These are phyloP conservation scores for Scrobipalpa atriplicella DNA, from an alignment of 2,888 invertebrate genomes.

Conservation along the genomic window DNA sequence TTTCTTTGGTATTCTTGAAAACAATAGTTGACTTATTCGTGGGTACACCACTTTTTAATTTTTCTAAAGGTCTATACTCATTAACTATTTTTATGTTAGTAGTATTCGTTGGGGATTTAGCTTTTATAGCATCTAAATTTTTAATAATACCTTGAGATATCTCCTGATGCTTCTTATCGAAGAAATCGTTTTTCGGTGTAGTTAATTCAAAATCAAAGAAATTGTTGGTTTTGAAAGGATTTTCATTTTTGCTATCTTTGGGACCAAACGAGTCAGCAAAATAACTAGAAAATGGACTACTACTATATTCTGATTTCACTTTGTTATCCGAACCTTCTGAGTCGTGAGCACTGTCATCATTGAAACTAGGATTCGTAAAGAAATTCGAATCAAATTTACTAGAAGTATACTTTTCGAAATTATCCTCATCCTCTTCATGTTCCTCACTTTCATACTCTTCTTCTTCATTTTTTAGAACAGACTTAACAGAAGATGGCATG, in stretches of 20 bases:
- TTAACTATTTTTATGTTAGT: conserved; percentile 44
- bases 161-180: conserved; percentile 78
- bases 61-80: conserved; percentile 50
- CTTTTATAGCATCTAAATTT: conserved; percentile 68
- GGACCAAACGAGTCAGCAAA: conserved; percentile 59
- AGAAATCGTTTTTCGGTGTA: conserved; percentile 79
- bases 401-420: conserved; percentile 74
- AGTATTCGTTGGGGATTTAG: conserved; percentile 55
- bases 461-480: conserved; percentile 46
- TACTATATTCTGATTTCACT: conserved; percentile 58
- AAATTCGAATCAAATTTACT: conserved; percentile 78
- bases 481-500: conserved; percentile 43
- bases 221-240: conserved; percentile 63
- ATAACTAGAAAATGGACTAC: conserved; percentile 62
- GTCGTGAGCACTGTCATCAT: conserved; percentile 57
- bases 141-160: conserved; percentile 80
- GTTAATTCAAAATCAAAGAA: conserved; percentile 73
- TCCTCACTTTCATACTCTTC: conserved; percentile 54
- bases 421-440: conserved; percentile 59
- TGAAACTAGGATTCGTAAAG: conserved; percentile 75
- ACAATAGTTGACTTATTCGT: conserved; percentile 74
- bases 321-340: conserved; percentile 58
- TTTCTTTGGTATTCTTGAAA: conserved; percentile 81
- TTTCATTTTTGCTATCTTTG: conserved; percentile 52
- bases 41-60: conserved; percentile 70